phyloP scores from a whole-genome alignment of 2,113 vertebrate genomes.

The Tragulus kanchil region DNA sequence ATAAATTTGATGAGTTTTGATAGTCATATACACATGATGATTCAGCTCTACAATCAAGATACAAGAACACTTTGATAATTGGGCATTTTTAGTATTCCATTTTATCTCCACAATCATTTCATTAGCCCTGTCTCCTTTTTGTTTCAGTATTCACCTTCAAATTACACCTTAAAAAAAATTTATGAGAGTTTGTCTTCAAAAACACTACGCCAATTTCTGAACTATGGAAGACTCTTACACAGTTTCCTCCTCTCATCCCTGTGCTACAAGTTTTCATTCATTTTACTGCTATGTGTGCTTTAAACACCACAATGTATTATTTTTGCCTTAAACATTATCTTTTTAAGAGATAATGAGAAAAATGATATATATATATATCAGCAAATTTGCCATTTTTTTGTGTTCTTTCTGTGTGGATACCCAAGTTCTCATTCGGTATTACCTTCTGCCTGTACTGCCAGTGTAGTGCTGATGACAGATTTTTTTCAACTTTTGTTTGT shows the following conservation, averaged over 20 bases:
- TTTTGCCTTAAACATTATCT: background rate
- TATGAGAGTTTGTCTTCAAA: background rate
- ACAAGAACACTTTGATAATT: background rate
- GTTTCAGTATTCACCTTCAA: background rate
- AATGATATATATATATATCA: background rate
- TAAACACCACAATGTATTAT: background rate
- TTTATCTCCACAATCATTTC: background rate
- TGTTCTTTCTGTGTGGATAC: background rate
- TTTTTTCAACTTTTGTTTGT: background rate
- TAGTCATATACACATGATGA: background rate
- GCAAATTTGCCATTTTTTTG: background rate
- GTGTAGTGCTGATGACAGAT: background rate
- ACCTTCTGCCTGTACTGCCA: background rate
- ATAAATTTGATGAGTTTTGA: background rate
- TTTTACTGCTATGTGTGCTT: constrained; percentile 3
- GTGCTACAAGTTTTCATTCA: background rate
- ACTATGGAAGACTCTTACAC: background rate
- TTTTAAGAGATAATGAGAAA: constrained; percentile 9
- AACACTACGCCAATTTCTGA: background rate
- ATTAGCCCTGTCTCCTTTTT: background rate
- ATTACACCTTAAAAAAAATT: background rate
- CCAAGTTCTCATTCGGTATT: background rate
- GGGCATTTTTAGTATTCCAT: background rate
- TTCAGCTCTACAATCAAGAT: background rate
- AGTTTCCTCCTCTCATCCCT: background rate